Evolutionary conservation across 2,888 invertebrate genomes (phyloP), one percentile per base, ranked within the genome.

Genomic region (Lingula anatina): DNA sequence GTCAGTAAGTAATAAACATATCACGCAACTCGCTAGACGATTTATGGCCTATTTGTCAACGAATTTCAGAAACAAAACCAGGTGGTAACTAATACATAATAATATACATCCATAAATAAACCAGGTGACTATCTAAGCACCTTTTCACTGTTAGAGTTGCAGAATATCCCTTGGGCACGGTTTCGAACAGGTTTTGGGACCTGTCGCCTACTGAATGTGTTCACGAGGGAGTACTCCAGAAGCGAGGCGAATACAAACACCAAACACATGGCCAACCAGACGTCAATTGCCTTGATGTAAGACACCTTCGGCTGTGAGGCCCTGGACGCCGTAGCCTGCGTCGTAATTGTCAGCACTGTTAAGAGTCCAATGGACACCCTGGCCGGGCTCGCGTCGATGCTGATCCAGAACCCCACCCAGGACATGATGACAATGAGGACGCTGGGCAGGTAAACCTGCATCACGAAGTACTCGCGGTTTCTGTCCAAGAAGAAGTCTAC

Each of bases 331-430:
- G 38, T n/a, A 24, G n/a, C 28, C 46, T 46, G 46, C 2, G 46
- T 38, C 12, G 46, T 38, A 24, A 46, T 46, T 25, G 46, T 46
- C 24, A 46, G 46, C 23, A 46, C 46, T 24, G 18, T 20, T n/a
- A 46, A 26, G 9, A 46, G 38, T n/a, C 46, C 38, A 24, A 46
- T 21, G 7, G 37, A 38, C 25, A 46, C 38, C 15, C 46, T 12
- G 4, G 46, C 37, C 24, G 46, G 46, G 2, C 18, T 38, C n/a
- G 46, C 21, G 24, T 27, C 23, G 23, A 15, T 9, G 49, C 70
- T 68, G 37, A 71, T 47, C 41, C 42, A 47, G 27, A 42, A 47
- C 24, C n/a, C 25, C 21, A 47, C 43, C 47, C 47, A 47, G 24
- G 47, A 47, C 31, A 47, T 15, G 21, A 47, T 36, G 26, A 47